Base-by-base conservation (phyloP, 2,797 vertebrate species). In the Chelonia mydas region DNA sequence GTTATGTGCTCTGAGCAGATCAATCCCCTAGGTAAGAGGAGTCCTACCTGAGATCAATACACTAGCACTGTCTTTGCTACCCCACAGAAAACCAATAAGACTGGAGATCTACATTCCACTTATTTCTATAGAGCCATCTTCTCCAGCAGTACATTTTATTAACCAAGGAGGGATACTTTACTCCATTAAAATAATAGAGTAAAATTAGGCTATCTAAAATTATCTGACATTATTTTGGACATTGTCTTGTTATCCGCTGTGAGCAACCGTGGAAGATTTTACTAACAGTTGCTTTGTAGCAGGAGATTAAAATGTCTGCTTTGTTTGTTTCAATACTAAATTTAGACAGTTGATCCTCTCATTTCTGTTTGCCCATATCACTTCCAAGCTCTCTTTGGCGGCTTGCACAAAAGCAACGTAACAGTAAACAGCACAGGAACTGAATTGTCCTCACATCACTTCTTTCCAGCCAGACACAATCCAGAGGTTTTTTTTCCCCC, bases 71-170 rank as follows among this genome's bases (percentile, higher is more conserved):
- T 12, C 21, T 74, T 74, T 41, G 92, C 50, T 28, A 95, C 92
- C 93, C 96, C 95, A 90, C 87, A 96, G 61, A 59, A 95, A 93
- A 89, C 93, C 95, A 96, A 94, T 94, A 94, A 94, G 97, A 97
- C 94, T 94, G 93, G 95, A 93, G 72, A 17, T 0, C 41, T 85
- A 59, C 82, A 90, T 76, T 85, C 85, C 84, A 83, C n/a, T 74
- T 92, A 93, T 90, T 94, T 81, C 92, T 93, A 92, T 90, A 84
- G 93, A 89, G 84, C 68, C 88, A 81, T 83, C 49, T 96, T 97
- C 93, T 92, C 15, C 95, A 79, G 84, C 88, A 77, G 61, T 16
- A 47, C 3, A 2, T 31, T 95, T 86, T 87, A n/a, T 87, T 88
- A 95, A 94, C 92, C 84, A 90, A 95, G 78, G n/a, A 10, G 74